Evolutionary conservation across 2,113 vertebrate species (phyloP).

Genomic region (Erythrolamprus reginae): DNA sequence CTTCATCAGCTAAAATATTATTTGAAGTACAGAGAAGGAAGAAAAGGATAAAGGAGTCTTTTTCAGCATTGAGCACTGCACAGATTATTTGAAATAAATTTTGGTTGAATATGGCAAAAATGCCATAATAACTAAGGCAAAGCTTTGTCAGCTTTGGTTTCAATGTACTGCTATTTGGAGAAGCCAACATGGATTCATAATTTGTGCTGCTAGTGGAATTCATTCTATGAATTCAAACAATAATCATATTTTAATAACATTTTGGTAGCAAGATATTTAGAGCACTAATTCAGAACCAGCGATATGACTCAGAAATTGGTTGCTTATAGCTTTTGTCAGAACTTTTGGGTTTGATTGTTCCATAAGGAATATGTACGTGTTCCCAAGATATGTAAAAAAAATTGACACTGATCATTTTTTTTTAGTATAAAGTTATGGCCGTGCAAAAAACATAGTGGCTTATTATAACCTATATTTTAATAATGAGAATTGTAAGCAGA

Average conservation of each 20-base stretch:
- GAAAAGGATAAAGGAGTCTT: background rate
- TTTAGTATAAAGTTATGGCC: background rate
- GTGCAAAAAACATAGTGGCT: background rate
- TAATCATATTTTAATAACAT: background rate
- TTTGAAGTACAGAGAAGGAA: background rate
- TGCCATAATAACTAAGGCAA: background rate
- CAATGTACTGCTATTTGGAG: background rate
- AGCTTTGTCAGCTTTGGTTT: background rate
- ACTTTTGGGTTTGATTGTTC: background rate
- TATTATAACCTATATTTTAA: background rate
- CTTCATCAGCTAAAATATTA: background rate
- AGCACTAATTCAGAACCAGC: background rate
- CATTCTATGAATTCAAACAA: background rate
- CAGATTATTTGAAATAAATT: background rate
- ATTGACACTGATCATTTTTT: background rate
- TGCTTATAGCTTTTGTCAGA: background rate
- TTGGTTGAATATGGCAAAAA: background rate
- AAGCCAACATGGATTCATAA: background rate
- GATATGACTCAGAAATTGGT: background rate
- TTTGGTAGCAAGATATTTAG: background rate
- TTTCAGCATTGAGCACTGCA: background rate
- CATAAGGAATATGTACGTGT: background rate
- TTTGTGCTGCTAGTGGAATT: background rate
- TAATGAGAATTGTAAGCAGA: background rate
- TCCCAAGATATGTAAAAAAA: background rate